Base-by-base conservation (phyloP, 23 tunicate species). In the Clavelina lepadiformis region DNA sequence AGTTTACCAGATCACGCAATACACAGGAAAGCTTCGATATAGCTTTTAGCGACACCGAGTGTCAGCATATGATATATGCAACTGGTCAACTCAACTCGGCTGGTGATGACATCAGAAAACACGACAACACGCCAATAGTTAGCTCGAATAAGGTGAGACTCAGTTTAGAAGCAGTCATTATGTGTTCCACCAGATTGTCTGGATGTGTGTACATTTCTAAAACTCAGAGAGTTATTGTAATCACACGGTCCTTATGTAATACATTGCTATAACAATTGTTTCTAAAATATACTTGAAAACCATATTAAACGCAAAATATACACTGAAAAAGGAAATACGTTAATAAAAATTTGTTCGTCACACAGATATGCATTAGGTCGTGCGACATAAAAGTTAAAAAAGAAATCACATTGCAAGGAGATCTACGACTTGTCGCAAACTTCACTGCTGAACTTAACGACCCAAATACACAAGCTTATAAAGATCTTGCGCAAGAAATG, bases 91-190 rank as follows among this genome's bases (percentile, higher is more conserved):
- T 74, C 21, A 61, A 34, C 19, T 21, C 24, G 3, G 59, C 24
- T 31, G 24, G n/a, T 15, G 56, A 24, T 20, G 30, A 44, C 35
- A 78, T 78, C 51, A 20, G n/a, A 31, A 34, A 68, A 33, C 84
- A 78, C 62, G 29, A 24, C 3, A 21, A 38, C 3, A 56, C 69
- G 5, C 75, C 69, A 19, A 35, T 68, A 31, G 44, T 78, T 37
- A 78, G 84, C 61, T 21, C 56, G 3, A 68, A 46, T 27, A 59
- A 68, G 84, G 84, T 78, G 26, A 31, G 57, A 53, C n/a, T n/a
- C n/a, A n/a, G n/a, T n/a, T n/a, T n/a, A n/a, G n/a, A n/a, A n/a
- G n/a, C n/a, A n/a, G n/a, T n/a, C n/a, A n/a, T n/a, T n/a, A n/a
- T n/a, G n/a, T n/a, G n/a, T n/a, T n/a, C n/a, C n/a, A n/a, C n/a